Evolutionary conservation across 2,888 invertebrate species (phyloP), one percentile per base, ranked within the genome.

Genomic region (Branchipolynoe longqiensis): DNA sequence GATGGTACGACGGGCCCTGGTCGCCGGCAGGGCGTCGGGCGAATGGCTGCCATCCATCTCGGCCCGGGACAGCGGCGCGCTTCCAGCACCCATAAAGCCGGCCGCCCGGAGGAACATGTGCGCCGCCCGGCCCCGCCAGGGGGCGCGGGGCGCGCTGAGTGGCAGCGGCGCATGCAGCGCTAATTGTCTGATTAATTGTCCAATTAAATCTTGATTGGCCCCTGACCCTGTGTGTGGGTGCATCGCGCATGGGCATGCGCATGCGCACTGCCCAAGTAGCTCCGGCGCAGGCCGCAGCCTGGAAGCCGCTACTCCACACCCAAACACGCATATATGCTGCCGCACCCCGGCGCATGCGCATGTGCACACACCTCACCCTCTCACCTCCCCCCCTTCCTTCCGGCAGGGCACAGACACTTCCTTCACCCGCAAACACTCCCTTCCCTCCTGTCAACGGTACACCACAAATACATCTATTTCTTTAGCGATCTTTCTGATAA

Each of bases 141-240:
- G 14, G 62, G 62, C 31, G 31, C n/a, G 1, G 31, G 56, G 31
- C n/a, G 1, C 25, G 56, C 6, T 62, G 62, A 62, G 62, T 31
- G 62, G 62, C 62, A 62, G 62, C 48, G 48, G 48, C 28, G n/a
- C 62, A 62, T 25, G 62, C 31, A 25, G 28, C 2, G 31, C 62
- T 62, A 62, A 62, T 62, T 62, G 62, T 62, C 62, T 62, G 62
- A 62, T 62, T 62, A 62, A 62, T 62, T 62, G 62, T 62, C 62
- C 62, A 62, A 62, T 62, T 62, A 62, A 62, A 62, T 31, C 25
- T 28, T 18, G 62, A 62, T 31, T 62, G 62, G 28, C 28, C 28
- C 31, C 62, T 62, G 62, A 18, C 62, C 62, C 62, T 31, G 14
- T 3, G n/a, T 8, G 12, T 14, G 25, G 56, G n/a, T 25, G 25